phyloP scores from a whole-genome alignment of 2,888 invertebrate species.

The Calliphora vomitoria region DNA sequence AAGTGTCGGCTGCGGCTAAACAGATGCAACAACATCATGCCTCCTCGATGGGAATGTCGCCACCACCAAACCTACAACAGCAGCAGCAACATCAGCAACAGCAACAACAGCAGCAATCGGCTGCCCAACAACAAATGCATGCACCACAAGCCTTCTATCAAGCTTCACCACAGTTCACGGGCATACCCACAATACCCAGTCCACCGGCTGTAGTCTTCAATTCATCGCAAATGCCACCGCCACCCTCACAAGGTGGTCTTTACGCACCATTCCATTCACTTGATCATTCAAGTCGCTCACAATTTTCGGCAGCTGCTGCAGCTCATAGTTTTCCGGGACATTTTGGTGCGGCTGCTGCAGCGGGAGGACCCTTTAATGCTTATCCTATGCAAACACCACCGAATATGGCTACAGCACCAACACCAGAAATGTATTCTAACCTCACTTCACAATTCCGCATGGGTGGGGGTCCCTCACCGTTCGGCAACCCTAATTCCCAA shows the following conservation, averaged over 20 bases:
- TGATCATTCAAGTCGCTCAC: constrained; percentile 89
- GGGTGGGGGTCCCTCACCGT: constrained; percentile 87
- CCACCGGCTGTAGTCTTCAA: constrained; percentile 91
- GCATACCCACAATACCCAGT: constrained; percentile 93
- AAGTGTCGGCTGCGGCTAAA: constrained; percentile 84
- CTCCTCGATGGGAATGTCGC: constrained; percentile 84
- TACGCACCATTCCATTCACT: constrained; percentile 93
- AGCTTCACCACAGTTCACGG: constrained; percentile 89
- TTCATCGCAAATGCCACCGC: constrained; percentile 89
- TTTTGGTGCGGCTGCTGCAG: constrained; percentile 85
- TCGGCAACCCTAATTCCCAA: constrained; percentile 87
- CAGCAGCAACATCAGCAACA: constrained; percentile 85
- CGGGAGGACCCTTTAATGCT: constrained; percentile 87
- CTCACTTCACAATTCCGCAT: constrained; percentile 87
- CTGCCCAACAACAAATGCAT: constrained; percentile 84
- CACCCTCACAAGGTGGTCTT: constrained; percentile 88
- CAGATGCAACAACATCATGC: constrained; percentile 87
- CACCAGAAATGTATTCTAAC: constrained; percentile 90
- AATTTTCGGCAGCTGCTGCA: constrained; percentile 88
- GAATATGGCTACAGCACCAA: constrained; percentile 85
- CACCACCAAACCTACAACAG: constrained; percentile 88
- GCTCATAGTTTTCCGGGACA: constrained; percentile 85
- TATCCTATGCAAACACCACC: constrained; percentile 87
- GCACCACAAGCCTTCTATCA: constrained; percentile 86
- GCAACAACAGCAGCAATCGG: constrained; percentile 85